Base-by-base conservation (phyloP, 2,797 vertebrate species). In the Sebastes diploproa region DNA sequence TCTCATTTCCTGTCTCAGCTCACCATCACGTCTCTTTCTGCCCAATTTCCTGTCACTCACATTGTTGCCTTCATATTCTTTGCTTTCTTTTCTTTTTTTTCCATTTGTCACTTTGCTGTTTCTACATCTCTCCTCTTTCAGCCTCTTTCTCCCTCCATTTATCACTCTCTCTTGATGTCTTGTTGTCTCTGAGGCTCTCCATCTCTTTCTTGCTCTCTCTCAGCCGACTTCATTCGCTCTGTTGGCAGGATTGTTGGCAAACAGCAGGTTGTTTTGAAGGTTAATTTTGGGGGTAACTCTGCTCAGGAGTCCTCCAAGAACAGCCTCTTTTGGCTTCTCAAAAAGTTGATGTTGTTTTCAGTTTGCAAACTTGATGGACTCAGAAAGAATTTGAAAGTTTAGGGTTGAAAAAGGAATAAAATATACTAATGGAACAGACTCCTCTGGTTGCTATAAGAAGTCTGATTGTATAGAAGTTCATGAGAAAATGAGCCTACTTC, bases 1-100 rank as follows among this genome's bases (percentile, higher is more conserved):
- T 74, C 64, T 86, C 61, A 60, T 84, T 79, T 87, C 79, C 80
- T 75, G 76, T 78, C 70, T 79, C 38, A 1, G 23, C 71, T 72
- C 82, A 6, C 60, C 75, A 36, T 77, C 64, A 34, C 22, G 56
- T 75, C 75, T 72, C 38, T 63, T 25, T 73, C 38, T 70, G 65
- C 11, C 62, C 25, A 64, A 12, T 50, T 73, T 77, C 58, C 68
- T 80, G 72, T 78, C 71, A 73, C 46, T 86, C 81, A 36, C 6
- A 56, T 59, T 1, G 52, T 20, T 54, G n/a, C 32, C 9, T 34
- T 74, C 25, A 4, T 3, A 1, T 52, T 73, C 60, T 50, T 20
- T 36, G 22, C 23, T 58, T 25, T 36, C n/a, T 22, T 54, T 22
- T 36, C 10, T 10, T 54, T 22, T 54, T 54, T 54, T 54, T 22